Base-by-base conservation (phyloP, 2,797 vertebrate species). In the Microctenopoma lineatum region DNA sequence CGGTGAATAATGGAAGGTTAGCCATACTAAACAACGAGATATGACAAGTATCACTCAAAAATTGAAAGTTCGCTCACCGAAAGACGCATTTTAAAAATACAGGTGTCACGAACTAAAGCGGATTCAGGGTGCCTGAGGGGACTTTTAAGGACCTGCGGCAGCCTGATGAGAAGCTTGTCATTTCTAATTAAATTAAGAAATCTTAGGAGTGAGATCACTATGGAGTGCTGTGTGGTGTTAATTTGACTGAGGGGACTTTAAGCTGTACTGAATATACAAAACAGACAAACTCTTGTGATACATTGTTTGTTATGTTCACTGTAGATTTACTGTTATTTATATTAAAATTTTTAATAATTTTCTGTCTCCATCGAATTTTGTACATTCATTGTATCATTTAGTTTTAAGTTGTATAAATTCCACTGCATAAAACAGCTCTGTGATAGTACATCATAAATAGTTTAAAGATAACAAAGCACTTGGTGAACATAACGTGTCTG, bases 1-100 rank as follows among this genome's bases (percentile, higher is more conserved):
- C 59, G 76, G 67, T 45, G 27, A 65, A 73, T 73, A 79, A 83
- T 77, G 51, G 75, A 69, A 53, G 76, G 79, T 83, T 81, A 75
- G 74, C 1, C 25, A 68, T 34, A 57, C 56, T 56, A 59, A 77
- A 87, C 81, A 84, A 79, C 34, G 66, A 25, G 18, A 84, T n/a
- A 70, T 64, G 53, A 81, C 13, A 4, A 59, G 38, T 16, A 59
- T 59, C 66, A 54, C 42, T 51, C 8, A 60, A 51, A 68, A 34
- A 39, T 21, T 12, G 25, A 11, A 63, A 62, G 71, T 50, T 8
- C 29, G 18, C n/a, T 21, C 7, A 55, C 6, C 4, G 3, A 47
- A 44, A 47, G 52, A 59, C 2, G 0, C 42, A 27, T 27, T 69
- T 51, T 39, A 12, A 64, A 65, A 69, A 58, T 15, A 59, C 29